Percentiles rank a stretch among this genome's conserved stretches.
Evolutionary conservation across 2,113 vertebrate species (phyloP).

Genomic region (Neopipo cinnamomea): DNA sequence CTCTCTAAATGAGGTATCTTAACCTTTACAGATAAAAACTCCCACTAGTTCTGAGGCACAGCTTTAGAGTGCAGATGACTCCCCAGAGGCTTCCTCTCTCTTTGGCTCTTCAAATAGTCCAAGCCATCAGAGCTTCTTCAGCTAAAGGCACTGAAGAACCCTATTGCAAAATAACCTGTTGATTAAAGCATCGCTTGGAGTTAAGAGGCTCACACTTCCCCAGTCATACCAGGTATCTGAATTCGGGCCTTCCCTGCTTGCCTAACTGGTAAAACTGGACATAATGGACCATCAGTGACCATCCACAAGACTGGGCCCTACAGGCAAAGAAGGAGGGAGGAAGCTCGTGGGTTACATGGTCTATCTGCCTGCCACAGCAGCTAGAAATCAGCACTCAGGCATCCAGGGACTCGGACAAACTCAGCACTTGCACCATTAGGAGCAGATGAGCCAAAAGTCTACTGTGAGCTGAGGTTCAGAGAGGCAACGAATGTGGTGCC

Average conservation of each 20-base stretch:
- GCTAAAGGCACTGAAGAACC: background rate
- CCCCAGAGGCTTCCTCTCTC: background rate
- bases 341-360: fast-evolving
- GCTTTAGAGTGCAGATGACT: background rate
- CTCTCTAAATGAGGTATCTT: background rate
- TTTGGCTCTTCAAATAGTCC: background rate
- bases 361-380: background rate
- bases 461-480: background rate
- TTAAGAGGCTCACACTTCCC: background rate
- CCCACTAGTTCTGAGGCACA: background rate
- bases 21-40: background rate
- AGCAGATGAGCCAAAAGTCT: background rate
- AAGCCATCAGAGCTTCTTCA: background rate
- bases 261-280: background rate
- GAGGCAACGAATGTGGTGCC: background rate
- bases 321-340: background rate
- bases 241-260: background rate
- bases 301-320: background rate
- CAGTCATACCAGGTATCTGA: background rate
- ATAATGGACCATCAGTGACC: background rate
- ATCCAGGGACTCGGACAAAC: background rate
- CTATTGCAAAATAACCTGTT: background rate
- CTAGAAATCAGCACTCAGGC: background rate
- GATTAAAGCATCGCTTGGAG: background rate
- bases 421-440: background rate